Conservation (phyloP, 2,113 vertebrate species). For the Oophaga pumilio region DNA sequence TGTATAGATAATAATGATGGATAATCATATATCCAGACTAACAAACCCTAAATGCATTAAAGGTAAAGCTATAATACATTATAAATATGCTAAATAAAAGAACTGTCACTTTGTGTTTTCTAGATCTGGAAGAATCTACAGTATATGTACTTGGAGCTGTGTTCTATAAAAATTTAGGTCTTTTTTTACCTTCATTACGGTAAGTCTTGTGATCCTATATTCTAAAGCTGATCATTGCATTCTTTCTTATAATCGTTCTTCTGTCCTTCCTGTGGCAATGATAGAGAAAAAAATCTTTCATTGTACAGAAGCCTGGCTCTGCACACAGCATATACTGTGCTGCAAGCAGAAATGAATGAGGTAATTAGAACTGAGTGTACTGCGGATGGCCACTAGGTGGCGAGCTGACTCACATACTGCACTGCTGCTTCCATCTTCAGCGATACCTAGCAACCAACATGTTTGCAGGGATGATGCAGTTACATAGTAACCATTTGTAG, state of each 20-base stretch:
- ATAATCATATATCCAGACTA: not conserved
- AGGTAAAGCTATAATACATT: not conserved
- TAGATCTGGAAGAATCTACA: constrained; percentile 92
- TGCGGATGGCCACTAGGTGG: constrained; percentile 23
- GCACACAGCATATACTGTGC: not conserved
- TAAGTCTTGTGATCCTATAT: constrained; percentile 71
- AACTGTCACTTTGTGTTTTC: constrained; percentile 51
- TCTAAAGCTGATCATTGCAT: not conserved
- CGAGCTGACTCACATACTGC: not conserved
- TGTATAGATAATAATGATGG: not conserved
- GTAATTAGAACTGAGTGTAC: not conserved
- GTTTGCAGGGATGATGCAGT: not conserved
- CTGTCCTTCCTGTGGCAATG: not conserved
- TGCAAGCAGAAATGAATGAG: not conserved
- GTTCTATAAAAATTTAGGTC: constrained; percentile 97
- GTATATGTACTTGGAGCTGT: constrained; percentile 97
- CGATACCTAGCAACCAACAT: constrained; percentile 4
- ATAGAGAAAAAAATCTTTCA: not conserved
- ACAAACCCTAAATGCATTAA: not conserved
- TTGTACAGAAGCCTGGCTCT: not conserved
- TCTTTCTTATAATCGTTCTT: not conserved
- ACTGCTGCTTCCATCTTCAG: not conserved
- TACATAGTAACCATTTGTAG: not conserved
- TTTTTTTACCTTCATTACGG: constrained; percentile 96
- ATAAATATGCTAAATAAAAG: not conserved